Evolutionary conservation across 1,140 invertebrate species (phyloP).

Genomic region (Zaprionus tsacasi): DNA sequence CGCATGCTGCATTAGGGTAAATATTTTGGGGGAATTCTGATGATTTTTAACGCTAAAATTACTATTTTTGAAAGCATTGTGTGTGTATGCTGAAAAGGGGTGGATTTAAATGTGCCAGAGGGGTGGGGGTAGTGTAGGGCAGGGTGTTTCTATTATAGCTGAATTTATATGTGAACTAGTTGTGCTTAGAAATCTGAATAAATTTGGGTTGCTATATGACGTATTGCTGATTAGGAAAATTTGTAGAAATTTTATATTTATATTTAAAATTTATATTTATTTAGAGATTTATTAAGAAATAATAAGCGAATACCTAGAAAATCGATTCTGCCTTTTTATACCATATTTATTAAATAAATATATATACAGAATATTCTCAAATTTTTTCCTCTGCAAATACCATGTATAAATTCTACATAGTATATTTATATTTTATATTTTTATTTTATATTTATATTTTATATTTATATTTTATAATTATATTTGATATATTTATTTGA

Average conservation of each 20-base stretch:
- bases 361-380: too few relatives aligned
- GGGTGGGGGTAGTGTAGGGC: background rate
- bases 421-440: too few relatives aligned
- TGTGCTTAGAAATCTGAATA: background rate
- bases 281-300: too few relatives aligned
- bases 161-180: background rate
- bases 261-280: too few relatives aligned
- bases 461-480: too few relatives aligned
- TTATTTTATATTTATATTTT: too few relatives aligned
- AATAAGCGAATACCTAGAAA: too few relatives aligned
- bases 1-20: constrained; percentile 4
- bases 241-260: background rate
- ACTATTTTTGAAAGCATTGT: constrained; percentile 9
- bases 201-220: background rate
- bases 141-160: background rate
- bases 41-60: constrained; percentile 38
- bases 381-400: too few relatives aligned
- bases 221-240: background rate
- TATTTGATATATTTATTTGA: too few relatives aligned
- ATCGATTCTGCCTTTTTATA: too few relatives aligned
- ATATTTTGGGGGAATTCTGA: constrained; percentile 21
- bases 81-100: background rate
- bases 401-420: too few relatives aligned
- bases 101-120: constrained; percentile 3
- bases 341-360: too few relatives aligned